phyloP scores from a whole-genome alignment of 2,113 vertebrate species.

The Nipponia nippon region DNA sequence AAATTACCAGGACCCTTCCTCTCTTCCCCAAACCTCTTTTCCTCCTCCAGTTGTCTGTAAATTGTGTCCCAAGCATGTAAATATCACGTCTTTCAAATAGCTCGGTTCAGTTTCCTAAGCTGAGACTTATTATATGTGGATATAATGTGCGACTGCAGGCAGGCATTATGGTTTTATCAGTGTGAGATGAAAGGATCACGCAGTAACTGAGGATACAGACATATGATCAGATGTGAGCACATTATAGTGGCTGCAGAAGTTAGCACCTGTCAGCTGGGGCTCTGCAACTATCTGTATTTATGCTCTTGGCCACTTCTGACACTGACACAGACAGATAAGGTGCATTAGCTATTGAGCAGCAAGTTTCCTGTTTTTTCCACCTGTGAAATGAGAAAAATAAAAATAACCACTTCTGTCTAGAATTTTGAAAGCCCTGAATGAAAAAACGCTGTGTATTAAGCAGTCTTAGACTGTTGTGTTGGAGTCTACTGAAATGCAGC shows the following conservation, averaged over 20 bases:
- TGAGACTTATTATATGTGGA: not conserved
- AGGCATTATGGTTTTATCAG: not conserved
- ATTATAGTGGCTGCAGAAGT: not conserved
- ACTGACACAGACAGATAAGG: not conserved
- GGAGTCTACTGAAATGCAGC: not conserved
- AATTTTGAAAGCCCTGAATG: not conserved
- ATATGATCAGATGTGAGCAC: not conserved
- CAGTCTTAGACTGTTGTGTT: not conserved
- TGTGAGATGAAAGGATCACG: not conserved
- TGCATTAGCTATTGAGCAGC: not conserved
- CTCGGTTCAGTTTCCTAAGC: not conserved
- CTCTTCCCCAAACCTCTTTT: not conserved
- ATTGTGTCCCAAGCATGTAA: not conserved
- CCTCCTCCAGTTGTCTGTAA: not conserved
- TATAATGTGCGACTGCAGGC: not conserved
- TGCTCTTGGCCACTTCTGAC: not conserved
- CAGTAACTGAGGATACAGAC: not conserved
- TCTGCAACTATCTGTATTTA: not conserved
- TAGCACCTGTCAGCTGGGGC: not conserved
- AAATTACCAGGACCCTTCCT: not conserved
- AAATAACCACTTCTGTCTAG: not conserved
- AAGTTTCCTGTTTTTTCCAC: not conserved
- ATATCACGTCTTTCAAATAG: not conserved
- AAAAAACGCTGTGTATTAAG: not conserved
- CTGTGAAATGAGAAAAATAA: not conserved